Conservation (phyloP, 2,113 vertebrate genomes). For the Oxygymnocypris stewartii region DNA sequence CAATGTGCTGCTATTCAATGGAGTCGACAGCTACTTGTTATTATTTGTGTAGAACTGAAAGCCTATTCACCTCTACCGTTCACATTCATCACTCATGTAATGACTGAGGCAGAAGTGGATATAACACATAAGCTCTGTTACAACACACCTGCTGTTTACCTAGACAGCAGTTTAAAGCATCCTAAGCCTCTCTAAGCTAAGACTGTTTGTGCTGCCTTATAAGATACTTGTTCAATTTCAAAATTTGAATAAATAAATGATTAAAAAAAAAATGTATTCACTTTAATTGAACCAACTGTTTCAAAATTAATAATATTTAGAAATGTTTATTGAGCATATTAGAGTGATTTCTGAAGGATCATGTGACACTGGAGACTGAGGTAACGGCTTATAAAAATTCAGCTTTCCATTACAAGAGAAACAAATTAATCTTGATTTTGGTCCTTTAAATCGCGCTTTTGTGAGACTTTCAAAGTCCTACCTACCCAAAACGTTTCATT, state of each 20-base stretch:
- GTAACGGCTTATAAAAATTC: not conserved
- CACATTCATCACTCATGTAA: slow-evolving; percentile 8
- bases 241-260: too few species aligned
- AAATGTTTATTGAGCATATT: not conserved
- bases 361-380: not conserved
- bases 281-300: not conserved
- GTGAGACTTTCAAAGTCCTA: not conserved
- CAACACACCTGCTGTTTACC: slow-evolving; percentile 6
- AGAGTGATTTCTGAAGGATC: not conserved
- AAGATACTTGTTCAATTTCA: not conserved
- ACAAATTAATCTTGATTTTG: too few species aligned
- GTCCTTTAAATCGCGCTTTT: not conserved
- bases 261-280: not conserved
- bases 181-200: not conserved
- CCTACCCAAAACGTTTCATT: too few species aligned
- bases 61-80: not conserved
- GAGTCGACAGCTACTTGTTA: not conserved
- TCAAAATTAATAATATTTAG: not conserved
- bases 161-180: not conserved
- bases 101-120: not conserved
- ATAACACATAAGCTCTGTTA: not conserved
- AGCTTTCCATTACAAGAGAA: too few species aligned
- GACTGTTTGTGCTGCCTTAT: not conserved
- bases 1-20: not conserved
- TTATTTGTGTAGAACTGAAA: slow-evolving; percentile 4